Conservation (phyloP, 2,797 vertebrate species). For the Paratrypauchen microcephalus region DNA sequence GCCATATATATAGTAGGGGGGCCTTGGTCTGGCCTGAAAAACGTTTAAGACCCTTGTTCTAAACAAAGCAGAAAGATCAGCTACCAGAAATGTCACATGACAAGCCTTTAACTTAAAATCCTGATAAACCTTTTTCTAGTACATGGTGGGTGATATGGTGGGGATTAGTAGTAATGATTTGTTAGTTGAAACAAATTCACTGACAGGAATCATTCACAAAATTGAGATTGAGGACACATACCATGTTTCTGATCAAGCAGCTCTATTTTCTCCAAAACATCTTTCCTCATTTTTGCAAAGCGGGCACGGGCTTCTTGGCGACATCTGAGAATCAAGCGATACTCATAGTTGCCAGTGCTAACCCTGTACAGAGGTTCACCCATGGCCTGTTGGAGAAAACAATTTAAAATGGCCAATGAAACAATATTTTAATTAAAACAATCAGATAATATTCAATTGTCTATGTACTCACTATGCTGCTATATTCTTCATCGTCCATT, state of each 20-base stretch:
- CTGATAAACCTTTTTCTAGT: too few species aligned
- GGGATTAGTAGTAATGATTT: too few species aligned
- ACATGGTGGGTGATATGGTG: too few species aligned
- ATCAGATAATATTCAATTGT: background rate
- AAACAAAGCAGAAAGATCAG: too few species aligned
- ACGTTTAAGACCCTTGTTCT: too few species aligned
- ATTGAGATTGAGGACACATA: conserved; percentile 36
- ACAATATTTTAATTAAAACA: background rate
- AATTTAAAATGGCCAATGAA: background rate
- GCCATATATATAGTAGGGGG: too few species aligned
- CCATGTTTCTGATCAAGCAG: conserved; percentile 98
- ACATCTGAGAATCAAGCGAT: conserved; percentile 92
- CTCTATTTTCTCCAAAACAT: conserved; percentile 97
- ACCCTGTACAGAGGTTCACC: conserved; percentile 94
- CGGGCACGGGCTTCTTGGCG: conserved; percentile 93
- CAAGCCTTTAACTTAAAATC: too few species aligned
- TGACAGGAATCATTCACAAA: too few species aligned
- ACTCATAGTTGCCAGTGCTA: conserved; percentile 97
- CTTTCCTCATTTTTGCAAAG: conserved; percentile 98
- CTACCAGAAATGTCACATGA: too few species aligned
- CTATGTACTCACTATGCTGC: conserved; percentile 88
- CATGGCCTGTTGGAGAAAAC: conserved; percentile 80
- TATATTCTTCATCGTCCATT: conserved; percentile 99
- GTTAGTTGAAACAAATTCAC: too few species aligned
- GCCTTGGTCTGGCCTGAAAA: too few species aligned